Base-by-base conservation (phyloP, 35 echinoderm and acorn worm genomes). In the Ophioderma brevispina region DNA sequence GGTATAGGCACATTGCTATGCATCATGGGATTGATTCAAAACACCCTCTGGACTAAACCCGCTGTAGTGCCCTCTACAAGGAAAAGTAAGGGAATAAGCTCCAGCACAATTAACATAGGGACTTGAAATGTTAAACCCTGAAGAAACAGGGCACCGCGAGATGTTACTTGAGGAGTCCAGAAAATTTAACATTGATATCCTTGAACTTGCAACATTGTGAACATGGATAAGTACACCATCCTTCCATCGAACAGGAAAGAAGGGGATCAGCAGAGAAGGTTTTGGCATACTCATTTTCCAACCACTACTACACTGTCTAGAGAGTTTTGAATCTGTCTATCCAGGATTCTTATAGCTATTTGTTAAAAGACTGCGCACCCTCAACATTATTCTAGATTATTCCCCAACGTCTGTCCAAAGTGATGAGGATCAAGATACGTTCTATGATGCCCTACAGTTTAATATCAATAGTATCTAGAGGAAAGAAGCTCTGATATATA, bases 381-480 rank as follows among this genome's bases (percentile, higher is more conserved):
- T 86, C 32, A 86, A 86, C 55, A 86, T 86, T 0, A 70, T 86
- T 25, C 84, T 75, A 42, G 84, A 34, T 18, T 86, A 86, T 86
- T 55, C 84, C 35, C 84, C 56, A 38, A 86, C 56, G 13, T 86
- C 46, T 33, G 55, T 19, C 25, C 82, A 49, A 23, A 64, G 83
- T 64, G 83, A 64, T 15, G 5, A 59, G 21, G 46, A 64, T 35
- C 34, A 32, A 43, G 46, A 64, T 32, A 39, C 13, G 35, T 85
- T 85, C 50, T 85, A 85, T 76, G 84, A 86, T 39, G 1, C 42
- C 2, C 55, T 86, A 14, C 55, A 36, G 30, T 35, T 38, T 25
- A 39, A 75, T 37, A 38, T 86, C 3, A 39, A 46, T 39, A 70
- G 70, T 13, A 39, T 86, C 56, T 43, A 32, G 31, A 64, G 70